phyloP scores from a whole-genome alignment of 2,888 invertebrate species.

The Pelosia muscerda region DNA sequence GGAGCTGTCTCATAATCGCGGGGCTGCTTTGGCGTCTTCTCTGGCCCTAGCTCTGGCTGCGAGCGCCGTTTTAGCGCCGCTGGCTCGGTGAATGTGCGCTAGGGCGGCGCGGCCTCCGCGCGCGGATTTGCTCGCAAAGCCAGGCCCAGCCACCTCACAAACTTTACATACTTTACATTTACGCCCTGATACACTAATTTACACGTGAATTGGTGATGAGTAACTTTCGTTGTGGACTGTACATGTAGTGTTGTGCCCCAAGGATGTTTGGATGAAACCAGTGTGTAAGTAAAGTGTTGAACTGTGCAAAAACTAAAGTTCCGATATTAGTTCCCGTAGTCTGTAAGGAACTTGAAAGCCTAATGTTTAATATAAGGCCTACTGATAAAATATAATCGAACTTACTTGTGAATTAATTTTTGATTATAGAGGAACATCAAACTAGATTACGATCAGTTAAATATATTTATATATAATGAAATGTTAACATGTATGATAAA shows the following conservation, averaged over 20 bases:
- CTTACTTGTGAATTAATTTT: conserved; percentile 58
- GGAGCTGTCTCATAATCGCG: conserved; percentile 91
- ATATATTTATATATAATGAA: conserved; percentile 79
- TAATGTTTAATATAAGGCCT: conserved; percentile 83
- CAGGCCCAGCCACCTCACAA: conserved; percentile 75
- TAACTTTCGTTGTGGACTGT: conserved; percentile 49
- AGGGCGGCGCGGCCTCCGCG: conserved; percentile 78
- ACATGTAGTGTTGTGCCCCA: conserved; percentile 64
- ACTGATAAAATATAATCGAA: conserved; percentile 73
- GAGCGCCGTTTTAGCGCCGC: conserved; percentile 79
- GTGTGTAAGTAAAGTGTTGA: conserved; percentile 50
- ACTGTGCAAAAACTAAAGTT: conserved; percentile 51
- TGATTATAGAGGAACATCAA: conserved; percentile 58
- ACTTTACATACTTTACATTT: conserved; percentile 76
- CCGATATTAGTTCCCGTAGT: conserved; percentile 51
- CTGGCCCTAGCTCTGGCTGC: conserved; percentile 81
- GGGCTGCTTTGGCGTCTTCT: conserved; percentile 82
- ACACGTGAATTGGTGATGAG: conserved; percentile 71
- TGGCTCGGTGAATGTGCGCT: conserved; percentile 86
- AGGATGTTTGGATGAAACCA: conserved; percentile 55
- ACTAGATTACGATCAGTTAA: conserved; percentile 68
- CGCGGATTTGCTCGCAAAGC: conserved; percentile 79
- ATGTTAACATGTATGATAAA: conserved; percentile 83
- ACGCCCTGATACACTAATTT: conserved; percentile 80
- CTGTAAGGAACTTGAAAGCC: conserved; percentile 72